Evolutionary conservation across 2,113 vertebrate genomes (phyloP).

Genomic region (Syrmaticus mikado): DNA sequence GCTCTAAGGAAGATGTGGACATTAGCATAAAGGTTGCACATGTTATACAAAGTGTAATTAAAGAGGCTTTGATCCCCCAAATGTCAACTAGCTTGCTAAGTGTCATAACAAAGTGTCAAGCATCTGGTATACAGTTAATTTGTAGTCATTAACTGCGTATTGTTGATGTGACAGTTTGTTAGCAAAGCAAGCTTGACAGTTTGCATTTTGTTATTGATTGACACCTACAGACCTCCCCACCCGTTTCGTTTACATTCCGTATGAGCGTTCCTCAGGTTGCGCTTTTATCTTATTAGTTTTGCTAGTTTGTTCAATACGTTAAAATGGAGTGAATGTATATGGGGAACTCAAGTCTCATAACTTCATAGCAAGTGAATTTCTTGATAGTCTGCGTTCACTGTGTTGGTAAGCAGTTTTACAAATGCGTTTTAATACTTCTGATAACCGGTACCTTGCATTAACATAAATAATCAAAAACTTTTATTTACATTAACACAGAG

Average conservation of each 20-base stretch:
- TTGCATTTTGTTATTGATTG: constrained; percentile 88
- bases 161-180: constrained; percentile 94
- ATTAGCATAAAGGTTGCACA: constrained; percentile 87
- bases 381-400: background rate
- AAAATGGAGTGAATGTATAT: constrained; percentile 5
- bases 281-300: constrained; percentile 65
- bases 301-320: constrained; percentile 68
- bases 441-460: background rate
- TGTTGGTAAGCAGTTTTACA: background rate
- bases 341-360: background rate
- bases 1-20: constrained; percentile 80
- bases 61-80: constrained; percentile 88
- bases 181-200: constrained; percentile 90
- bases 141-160: constrained; percentile 92
- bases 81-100: constrained; percentile 89
- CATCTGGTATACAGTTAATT: constrained; percentile 94
- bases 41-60: constrained; percentile 86
- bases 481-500: background rate
- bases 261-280: constrained; percentile 77
- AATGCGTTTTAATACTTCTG: background rate
- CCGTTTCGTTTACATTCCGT: constrained; percentile 80
- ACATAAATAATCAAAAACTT: background rate
- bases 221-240: constrained; percentile 85
- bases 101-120: constrained; percentile 92
- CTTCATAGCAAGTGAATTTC: background rate